phyloP scores from a whole-genome alignment of 1,140 invertebrate species.

The Drosophila takahashii region DNA sequence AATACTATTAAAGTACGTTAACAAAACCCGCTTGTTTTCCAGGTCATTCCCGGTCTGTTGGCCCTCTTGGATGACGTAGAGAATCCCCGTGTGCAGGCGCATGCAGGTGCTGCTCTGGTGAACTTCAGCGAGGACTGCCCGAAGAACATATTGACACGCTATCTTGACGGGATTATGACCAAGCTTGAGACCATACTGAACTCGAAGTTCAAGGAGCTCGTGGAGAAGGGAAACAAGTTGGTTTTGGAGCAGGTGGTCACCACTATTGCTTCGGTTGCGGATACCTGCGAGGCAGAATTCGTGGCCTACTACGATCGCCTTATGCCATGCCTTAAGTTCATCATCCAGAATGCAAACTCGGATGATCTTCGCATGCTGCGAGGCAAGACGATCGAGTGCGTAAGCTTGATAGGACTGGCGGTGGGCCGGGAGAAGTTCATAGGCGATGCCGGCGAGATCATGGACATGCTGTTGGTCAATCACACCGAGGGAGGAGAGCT shows the following conservation, averaged over 20 bases:
- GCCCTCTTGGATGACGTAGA: conserved; percentile 95
- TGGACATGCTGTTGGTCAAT: conserved; percentile 97
- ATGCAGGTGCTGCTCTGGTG: conserved; percentile 97
- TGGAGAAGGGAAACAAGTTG: conserved; percentile 97
- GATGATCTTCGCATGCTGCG: conserved; percentile 95
- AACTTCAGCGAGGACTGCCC: conserved; percentile 99
- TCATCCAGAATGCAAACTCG: conserved; percentile 96
- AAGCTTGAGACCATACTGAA: conserved; percentile 96
- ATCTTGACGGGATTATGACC: conserved; percentile 95
- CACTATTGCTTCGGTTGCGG: conserved; percentile 99
- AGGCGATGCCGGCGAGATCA: conserved; percentile 97
- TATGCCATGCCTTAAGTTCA: conserved; percentile 98
- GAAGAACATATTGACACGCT: conserved; percentile 95
- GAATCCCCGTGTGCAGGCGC: conserved; percentile 97
- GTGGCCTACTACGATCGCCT: conserved; percentile 90
- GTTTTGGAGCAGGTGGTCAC: conserved; percentile 99
- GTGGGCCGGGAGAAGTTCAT: conserved; percentile 98
- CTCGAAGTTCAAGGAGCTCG: conserved; percentile 96
- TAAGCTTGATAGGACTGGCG: conserved; percentile 98
- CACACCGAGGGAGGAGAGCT: conserved; percentile 92
- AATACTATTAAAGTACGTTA: too few species aligned
- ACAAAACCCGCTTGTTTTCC: background rate
- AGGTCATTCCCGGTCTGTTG: conserved; percentile 95
- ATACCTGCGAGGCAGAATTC: conserved; percentile 99
- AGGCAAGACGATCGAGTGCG: conserved; percentile 99